Conservation (phyloP, 1,140 invertebrate genomes). For the Lucilia sericata region DNA sequence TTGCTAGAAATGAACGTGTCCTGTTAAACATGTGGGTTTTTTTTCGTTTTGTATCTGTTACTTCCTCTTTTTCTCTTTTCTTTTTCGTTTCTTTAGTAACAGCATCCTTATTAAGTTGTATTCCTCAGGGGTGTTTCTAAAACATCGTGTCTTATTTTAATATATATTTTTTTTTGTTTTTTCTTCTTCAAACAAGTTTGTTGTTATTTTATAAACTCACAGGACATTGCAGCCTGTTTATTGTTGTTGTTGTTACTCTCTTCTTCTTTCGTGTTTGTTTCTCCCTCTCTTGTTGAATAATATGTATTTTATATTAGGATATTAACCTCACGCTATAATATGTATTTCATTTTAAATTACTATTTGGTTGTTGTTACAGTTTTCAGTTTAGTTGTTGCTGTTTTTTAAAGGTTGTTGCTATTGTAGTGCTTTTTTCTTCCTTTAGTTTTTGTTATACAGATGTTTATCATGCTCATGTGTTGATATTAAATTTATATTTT, state of each 20-base stretch:
- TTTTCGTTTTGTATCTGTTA: neutral
- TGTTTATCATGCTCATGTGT: conserved; percentile 15
- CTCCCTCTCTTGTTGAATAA: neutral
- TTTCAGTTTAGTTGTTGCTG: neutral
- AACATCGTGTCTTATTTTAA: neutral
- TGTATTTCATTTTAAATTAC: neutral
- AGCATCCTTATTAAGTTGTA: conserved; percentile 17
- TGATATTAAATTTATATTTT: neutral
- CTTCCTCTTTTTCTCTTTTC: neutral
- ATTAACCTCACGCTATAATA: conserved; percentile 23
- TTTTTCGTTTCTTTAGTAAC: neutral
- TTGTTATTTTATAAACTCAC: neutral
- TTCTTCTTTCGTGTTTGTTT: neutral
- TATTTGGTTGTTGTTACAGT: conserved; percentile 7
- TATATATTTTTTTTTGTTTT: neutral
- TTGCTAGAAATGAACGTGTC: neutral
- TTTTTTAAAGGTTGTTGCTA: neutral
- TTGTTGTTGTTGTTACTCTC: neutral
- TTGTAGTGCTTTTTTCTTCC: neutral
- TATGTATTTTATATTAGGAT: neutral
- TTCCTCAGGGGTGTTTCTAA: neutral
- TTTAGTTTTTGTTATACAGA: neutral
- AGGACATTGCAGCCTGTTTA: neutral
- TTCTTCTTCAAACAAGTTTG: neutral
- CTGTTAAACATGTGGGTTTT: conserved; percentile 6